Percentiles rank a stretch among this genome's conserved stretches.
phyloP scores from a whole-genome alignment of 2,113 vertebrate genomes.

The Anthoscopus minutus region DNA sequence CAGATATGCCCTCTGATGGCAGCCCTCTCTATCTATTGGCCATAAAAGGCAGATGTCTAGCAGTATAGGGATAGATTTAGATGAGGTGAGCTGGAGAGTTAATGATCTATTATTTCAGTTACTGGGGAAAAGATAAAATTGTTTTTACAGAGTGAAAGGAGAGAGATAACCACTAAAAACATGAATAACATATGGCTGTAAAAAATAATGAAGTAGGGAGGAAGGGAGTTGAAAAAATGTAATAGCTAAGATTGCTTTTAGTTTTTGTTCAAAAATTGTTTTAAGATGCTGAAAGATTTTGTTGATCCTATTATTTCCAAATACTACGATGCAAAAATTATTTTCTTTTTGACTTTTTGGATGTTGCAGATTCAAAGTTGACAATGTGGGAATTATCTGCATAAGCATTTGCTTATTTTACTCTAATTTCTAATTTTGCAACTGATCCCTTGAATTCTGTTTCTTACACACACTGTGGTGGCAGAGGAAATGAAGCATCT shows the following conservation, averaged over 20 bases:
- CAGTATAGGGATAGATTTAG: not conserved
- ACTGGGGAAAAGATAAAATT: not conserved
- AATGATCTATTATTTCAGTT: not conserved
- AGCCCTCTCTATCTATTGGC: not conserved
- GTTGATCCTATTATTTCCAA: not conserved
- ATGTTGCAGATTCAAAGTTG: not conserved
- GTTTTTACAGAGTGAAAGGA: not conserved
- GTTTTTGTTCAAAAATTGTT: not conserved
- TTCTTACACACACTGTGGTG: not conserved
- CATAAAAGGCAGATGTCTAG: not conserved
- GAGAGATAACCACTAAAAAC: not conserved
- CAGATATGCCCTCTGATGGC: not conserved
- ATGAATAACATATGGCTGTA: not conserved
- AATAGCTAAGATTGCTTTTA: not conserved
- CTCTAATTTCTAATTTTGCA: not conserved
- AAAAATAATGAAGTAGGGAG: not conserved
- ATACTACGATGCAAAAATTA: not conserved
- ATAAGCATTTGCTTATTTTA: not conserved
- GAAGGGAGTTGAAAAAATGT: not conserved
- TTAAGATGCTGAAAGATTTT: not conserved
- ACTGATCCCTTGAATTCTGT: not conserved
- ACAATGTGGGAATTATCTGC: not conserved
- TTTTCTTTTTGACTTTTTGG: not conserved
- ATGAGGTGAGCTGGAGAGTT: not conserved
- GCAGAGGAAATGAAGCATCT: not conserved